Evolutionary conservation across 2,797 vertebrate genomes (phyloP).

Genomic region (Brachymystax lenok): DNA sequence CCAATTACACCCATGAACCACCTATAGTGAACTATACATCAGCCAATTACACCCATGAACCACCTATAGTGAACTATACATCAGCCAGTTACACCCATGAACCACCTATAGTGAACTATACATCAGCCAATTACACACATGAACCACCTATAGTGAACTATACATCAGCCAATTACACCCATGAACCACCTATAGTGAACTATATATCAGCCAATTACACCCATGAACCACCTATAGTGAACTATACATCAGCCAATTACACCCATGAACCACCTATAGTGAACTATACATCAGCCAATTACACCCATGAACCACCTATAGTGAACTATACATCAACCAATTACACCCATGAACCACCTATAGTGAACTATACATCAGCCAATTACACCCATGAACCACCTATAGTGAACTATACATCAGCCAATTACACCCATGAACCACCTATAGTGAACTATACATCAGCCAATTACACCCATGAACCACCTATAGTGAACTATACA

Average conservation of each 20-base stretch:
- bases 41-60: conserved; percentile 70
- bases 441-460: no score
- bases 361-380: no score
- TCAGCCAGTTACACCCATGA: conserved; percentile 70
- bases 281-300: no score
- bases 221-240: conserved; percentile 67
- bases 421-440: conserved; percentile 69
- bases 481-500: conserved; percentile 59
- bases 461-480: conserved; percentile 70
- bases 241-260: conserved; percentile 62
- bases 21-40: no score
- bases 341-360: conserved; percentile 69
- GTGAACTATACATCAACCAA: conserved; percentile 62
- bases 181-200: no score
- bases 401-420: conserved; percentile 60
- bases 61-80: conserved; percentile 59
- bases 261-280: conserved; percentile 70
- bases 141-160: conserved; percentile 63
- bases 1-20: conserved; percentile 69
- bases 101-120: no score
- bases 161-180: conserved; percentile 64
- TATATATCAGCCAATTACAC: no score
- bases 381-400: conserved; percentile 69
- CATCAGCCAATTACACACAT: no score
- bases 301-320: conserved; percentile 68